Evolutionary conservation across 2,888 invertebrate species (phyloP).

Genomic region (Andrena trimmerana): DNA sequence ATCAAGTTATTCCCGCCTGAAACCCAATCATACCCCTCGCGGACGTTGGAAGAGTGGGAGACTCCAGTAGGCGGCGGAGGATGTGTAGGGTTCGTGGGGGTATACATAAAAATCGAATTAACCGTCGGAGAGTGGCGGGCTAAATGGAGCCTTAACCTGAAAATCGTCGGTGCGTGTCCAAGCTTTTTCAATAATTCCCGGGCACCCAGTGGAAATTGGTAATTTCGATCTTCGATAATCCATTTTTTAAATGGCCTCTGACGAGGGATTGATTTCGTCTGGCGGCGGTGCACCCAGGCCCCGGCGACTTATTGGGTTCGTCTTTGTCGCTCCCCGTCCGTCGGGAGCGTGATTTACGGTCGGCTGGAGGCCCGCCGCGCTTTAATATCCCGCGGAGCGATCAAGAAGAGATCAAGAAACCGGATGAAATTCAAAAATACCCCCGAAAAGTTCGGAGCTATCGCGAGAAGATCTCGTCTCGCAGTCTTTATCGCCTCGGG

Average conservation of each 20-base stretch:
- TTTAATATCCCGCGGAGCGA: conserved; percentile 27
- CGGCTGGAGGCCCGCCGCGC: conserved; percentile 1
- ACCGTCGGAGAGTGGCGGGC: conserved; percentile 33
- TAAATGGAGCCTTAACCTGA: conserved; percentile 53
- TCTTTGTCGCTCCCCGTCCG: neutral
- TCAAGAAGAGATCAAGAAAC: conserved; percentile 4
- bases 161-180: conserved; percentile 51
- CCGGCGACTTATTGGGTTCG: neutral
- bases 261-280: conserved; percentile 65
- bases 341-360: conserved; percentile 32
- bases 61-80: conserved; percentile 23
- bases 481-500: neutral
- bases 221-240: conserved; percentile 61
- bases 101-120: conserved; percentile 71
- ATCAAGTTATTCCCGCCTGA: conserved; percentile 76
- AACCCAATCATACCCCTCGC: conserved; percentile 66
- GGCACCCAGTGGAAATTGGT: conserved; percentile 55
- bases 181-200: conserved; percentile 58
- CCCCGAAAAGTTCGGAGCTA: neutral
- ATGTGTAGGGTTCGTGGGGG: conserved; percentile 33
- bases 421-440: neutral
- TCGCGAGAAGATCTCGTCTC: neutral
- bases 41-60: conserved; percentile 25
- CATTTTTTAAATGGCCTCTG: conserved; percentile 61
- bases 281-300: conserved; percentile 10